These are phyloP conservation scores for Hipposideros larvatus DNA, from an alignment of 2,797 vertebrate species.

Conservation along the genomic window DNA sequence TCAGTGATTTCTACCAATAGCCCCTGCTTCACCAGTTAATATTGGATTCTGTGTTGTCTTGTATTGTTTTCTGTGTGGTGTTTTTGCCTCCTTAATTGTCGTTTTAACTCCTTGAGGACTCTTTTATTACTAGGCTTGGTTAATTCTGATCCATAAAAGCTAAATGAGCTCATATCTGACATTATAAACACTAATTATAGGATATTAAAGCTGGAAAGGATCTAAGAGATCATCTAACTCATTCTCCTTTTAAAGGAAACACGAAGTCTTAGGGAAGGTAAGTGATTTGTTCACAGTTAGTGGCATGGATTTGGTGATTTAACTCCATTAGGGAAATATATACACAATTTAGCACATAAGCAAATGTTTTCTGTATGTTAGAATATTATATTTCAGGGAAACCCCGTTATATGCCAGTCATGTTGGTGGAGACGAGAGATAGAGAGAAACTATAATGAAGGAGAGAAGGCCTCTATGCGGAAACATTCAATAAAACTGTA, in stretches of 20 bases:
- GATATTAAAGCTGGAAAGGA: neutral
- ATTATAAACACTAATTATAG: neutral
- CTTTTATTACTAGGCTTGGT: neutral
- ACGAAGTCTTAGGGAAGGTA: neutral
- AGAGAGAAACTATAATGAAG: neutral
- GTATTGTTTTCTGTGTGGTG: neutral
- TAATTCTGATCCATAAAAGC: constrained; percentile 9
- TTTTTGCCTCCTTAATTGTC: neutral
- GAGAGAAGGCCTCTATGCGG: neutral
- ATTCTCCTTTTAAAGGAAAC: constrained; percentile 19
- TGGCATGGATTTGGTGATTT: neutral
- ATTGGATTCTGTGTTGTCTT: neutral
- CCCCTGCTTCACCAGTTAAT: neutral
- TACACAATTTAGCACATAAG: neutral
- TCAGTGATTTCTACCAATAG: neutral
- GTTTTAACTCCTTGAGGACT: constrained; percentile 36
- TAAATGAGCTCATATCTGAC: neutral
- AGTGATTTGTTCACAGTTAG: neutral
- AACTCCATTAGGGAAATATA: neutral
- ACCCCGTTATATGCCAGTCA: neutral
- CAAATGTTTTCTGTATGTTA: neutral
- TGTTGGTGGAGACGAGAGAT: neutral
- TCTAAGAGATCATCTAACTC: constrained; percentile 4
- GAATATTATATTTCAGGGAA: neutral
- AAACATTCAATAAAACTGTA: neutral